Evolutionary conservation across 2,888 invertebrate genomes (phyloP).

Genomic region (Pandemis cinnamomeana): DNA sequence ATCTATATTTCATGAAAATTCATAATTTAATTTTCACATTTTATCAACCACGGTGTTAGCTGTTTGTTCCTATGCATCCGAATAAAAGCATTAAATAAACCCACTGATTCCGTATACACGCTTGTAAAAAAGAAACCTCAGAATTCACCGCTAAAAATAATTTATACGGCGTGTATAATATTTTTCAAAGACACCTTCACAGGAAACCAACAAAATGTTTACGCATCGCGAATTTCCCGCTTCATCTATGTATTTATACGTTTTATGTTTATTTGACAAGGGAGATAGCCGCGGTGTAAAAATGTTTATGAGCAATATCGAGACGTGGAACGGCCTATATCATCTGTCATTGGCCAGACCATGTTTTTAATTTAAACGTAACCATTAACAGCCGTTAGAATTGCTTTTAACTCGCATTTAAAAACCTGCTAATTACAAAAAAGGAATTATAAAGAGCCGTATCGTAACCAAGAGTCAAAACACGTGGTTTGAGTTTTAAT

Average conservation of each 20-base stretch:
- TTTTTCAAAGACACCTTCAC: constrained; percentile 11
- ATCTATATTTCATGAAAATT: too few species aligned
- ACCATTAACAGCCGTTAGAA: constrained; percentile 23
- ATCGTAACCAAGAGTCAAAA: neutral
- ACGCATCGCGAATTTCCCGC: constrained; percentile 6
- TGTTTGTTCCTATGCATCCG: neutral
- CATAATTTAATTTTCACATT: too few species aligned
- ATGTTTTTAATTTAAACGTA: constrained; percentile 33
- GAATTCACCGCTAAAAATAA: constrained; percentile 1
- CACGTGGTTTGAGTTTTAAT: neutral
- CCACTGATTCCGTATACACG: neutral
- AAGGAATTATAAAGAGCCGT: neutral
- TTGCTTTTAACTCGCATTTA: constrained; percentile 4
- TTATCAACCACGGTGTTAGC: neutral
- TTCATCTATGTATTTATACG: constrained; percentile 10
- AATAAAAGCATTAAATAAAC: neutral
- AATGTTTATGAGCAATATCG: constrained; percentile 37
- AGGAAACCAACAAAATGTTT: constrained; percentile 4
- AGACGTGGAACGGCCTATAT: constrained; percentile 18
- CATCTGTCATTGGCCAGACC: constrained; percentile 33
- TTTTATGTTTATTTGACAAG: constrained; percentile 26
- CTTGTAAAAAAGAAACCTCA: neutral
- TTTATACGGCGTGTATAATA: neutral
- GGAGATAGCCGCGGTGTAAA: constrained; percentile 25
- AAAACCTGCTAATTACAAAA: constrained; percentile 3